phyloP scores from a whole-genome alignment of 2,888 invertebrate species.

The Dryocosmus kuriphilus region DNA sequence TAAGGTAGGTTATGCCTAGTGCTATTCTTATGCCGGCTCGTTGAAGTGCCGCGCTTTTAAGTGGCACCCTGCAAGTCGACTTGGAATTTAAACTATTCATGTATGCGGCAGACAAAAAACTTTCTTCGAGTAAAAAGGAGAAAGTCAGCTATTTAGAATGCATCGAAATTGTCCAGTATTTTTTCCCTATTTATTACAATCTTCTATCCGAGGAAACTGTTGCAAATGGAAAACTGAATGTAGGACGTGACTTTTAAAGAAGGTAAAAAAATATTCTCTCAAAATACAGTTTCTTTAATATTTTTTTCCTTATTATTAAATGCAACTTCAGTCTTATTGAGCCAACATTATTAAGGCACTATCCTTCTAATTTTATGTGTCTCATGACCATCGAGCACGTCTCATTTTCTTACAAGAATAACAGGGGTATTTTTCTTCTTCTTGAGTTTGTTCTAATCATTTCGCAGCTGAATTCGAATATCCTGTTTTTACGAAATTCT shows the following conservation, averaged over 20 bases:
- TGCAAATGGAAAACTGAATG: neutral
- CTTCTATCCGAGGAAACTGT: too few relatives aligned
- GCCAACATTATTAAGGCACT: neutral
- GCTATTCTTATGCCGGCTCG: neutral
- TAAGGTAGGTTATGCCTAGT: neutral
- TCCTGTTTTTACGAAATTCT: neutral
- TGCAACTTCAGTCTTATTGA: neutral
- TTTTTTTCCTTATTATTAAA: neutral
- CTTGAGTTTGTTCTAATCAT: neutral
- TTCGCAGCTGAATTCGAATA: neutral
- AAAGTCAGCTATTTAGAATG: neutral
- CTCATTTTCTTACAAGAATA: neutral
- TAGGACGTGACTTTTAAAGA: neutral
- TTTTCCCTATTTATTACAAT: neutral
- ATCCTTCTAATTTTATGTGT: neutral
- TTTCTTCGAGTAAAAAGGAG: neutral
- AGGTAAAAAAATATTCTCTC: neutral
- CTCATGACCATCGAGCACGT: neutral
- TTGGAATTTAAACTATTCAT: conserved; percentile 13
- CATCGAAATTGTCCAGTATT: conserved; percentile 3
- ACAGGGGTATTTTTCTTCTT: neutral
- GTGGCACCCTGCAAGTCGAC: neutral
- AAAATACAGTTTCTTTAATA: neutral
- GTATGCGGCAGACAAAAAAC: conserved; percentile 21
- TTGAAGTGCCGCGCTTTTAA: neutral